Conservation (phyloP, 2,113 vertebrate genomes). For the Chionomys nivalis region DNA sequence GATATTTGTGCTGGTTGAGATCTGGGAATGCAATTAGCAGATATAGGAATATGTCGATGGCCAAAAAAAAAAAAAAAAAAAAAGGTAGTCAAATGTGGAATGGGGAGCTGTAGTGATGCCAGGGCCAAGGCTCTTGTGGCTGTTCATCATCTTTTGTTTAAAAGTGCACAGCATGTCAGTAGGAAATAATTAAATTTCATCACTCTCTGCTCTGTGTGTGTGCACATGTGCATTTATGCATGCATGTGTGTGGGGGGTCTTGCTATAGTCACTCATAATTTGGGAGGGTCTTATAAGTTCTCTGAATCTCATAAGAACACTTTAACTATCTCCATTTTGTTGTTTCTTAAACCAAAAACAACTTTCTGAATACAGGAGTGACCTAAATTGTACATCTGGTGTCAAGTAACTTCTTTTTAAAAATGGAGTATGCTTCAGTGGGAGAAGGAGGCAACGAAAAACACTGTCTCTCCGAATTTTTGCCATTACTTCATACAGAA, state of each 20-base stretch:
- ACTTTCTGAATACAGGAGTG: slow-evolving; percentile 45
- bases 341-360: slow-evolving; percentile 32
- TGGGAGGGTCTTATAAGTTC: slow-evolving; percentile 26
- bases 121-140: not conserved
- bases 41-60: not conserved
- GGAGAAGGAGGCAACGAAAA: not conserved
- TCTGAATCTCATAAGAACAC: not conserved
- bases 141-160: not conserved
- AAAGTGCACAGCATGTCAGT: not conserved
- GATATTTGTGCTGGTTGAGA: not conserved
- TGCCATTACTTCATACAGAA: not conserved
- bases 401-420: not conserved
- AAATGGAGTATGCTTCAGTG: not conserved
- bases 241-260: not conserved
- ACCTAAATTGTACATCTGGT: slow-evolving; percentile 36
- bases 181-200: not conserved
- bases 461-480: not conserved
- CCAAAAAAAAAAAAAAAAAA: too few relatives aligned
- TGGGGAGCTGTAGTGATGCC: not conserved
- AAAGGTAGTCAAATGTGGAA: not conserved
- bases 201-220: not conserved
- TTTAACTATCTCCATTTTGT: not conserved
- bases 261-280: not conserved
- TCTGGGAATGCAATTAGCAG: slow-evolving; percentile 43
- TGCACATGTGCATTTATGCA: not conserved